These are phyloP conservation scores for Argynnis bischoffii DNA, from an alignment of 2,888 invertebrate species.

Conservation along the genomic window DNA sequence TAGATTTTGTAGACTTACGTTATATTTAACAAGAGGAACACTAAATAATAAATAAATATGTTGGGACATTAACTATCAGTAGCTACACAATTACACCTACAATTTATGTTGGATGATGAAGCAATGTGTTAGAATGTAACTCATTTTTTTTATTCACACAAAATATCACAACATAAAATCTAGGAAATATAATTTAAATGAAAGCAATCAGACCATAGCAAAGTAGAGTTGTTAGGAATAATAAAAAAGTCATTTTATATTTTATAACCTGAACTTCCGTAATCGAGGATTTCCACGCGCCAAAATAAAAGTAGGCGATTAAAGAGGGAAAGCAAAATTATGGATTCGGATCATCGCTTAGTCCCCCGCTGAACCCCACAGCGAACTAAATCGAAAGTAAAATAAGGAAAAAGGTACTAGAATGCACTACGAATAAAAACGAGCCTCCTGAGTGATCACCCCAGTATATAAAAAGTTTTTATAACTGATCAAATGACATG, in stretches of 20 bases:
- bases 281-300: constrained; percentile 13
- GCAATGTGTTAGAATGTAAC: no score
- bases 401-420: constrained; percentile 19
- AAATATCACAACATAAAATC: no score
- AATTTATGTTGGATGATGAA: no score
- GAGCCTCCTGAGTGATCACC: constrained; percentile 12
- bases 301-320: constrained; percentile 22
- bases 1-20: no score
- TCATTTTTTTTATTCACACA: no score
- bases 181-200: no score
- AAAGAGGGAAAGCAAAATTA: constrained; percentile 19
- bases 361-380: constrained; percentile 8
- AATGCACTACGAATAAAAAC: constrained; percentile 26
- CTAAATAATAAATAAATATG: no score
- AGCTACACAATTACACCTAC: no score
- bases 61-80: no score
- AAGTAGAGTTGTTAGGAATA: not conserved
- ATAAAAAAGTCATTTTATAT: not conserved
- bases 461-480: constrained; percentile 16
- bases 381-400: constrained; percentile 20
- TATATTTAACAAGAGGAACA: no score
- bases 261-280: constrained; percentile 6
- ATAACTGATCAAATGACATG: not conserved
- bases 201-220: no score
- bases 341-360: constrained; percentile 24